phyloP scores from a whole-genome alignment of 2,797 vertebrate genomes.

The Sebastes kiyomatsui region DNA sequence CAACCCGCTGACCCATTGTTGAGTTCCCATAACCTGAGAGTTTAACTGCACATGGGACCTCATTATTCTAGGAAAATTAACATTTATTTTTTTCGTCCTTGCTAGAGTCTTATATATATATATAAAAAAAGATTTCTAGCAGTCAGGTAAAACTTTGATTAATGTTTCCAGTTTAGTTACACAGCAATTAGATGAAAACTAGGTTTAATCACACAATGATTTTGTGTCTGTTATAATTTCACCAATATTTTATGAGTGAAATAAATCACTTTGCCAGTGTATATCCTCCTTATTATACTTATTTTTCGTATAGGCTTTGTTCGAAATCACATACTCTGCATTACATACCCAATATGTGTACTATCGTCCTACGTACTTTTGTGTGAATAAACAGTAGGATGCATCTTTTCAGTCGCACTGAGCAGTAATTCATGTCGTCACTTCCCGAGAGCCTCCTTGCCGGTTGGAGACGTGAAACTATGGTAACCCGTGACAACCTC shows the following conservation, averaged over 20 bases:
- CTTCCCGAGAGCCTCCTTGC: too few species aligned
- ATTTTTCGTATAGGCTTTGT: too few species aligned
- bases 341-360: accelerated
- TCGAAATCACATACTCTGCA: accelerated
- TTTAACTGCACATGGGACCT: constrained; percentile 4
- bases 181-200: background rate
- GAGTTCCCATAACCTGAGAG: constrained; percentile 29
- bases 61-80: background rate
- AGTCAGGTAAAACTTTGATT: background rate
- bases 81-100: background rate
- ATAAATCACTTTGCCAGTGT: too few species aligned
- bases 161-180: background rate
- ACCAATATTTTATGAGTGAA: too few species aligned
- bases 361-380: too few species aligned
- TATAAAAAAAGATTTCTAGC: background rate
- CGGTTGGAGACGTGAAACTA: too few species aligned
- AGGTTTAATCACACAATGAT: background rate
- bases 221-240: background rate
- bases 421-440: too few species aligned
- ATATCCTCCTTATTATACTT: too few species aligned
- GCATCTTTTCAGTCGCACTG: too few species aligned
- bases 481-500: too few species aligned
- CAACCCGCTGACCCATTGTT: constrained; percentile 37
- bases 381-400: too few species aligned
- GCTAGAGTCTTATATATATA: background rate